Evolutionary conservation across 2,888 invertebrate species (phyloP).

Genomic region (Byasa hedistus): DNA sequence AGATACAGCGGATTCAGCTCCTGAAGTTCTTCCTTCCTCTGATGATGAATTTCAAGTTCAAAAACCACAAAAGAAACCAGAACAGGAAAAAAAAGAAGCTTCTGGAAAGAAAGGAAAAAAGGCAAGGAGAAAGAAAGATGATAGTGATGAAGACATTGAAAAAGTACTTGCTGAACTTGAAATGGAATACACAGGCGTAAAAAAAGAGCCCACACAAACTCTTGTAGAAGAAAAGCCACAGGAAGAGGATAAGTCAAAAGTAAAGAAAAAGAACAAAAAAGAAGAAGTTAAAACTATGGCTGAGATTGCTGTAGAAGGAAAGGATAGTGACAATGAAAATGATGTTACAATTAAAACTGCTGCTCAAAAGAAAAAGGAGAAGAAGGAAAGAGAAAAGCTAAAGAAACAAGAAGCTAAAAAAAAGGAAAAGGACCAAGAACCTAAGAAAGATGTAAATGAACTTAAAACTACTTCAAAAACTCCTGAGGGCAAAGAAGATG

Average conservation of each 20-base stretch:
- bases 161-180: conserved; percentile 90
- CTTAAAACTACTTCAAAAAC: conserved; percentile 42
- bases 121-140: conserved; percentile 85
- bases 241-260: conserved; percentile 63
- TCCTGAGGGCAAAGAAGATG: conserved; percentile 44
- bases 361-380: conserved; percentile 94
- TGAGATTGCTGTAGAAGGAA: conserved; percentile 59
- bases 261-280: conserved; percentile 66
- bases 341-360: conserved; percentile 87
- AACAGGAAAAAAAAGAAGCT: conserved; percentile 68
- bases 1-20: conserved; percentile 77
- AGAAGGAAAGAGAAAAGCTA: conserved; percentile 89
- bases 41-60: conserved; percentile 65
- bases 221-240: conserved; percentile 59
- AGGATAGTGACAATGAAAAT: conserved; percentile 76
- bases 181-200: conserved; percentile 87
- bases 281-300: conserved; percentile 52
- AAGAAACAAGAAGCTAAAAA: conserved; percentile 86
- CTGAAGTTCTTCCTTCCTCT: conserved; percentile 68
- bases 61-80: conserved; percentile 60
- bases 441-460: conserved; percentile 55
- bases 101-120: conserved; percentile 86
- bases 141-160: conserved; percentile 90
- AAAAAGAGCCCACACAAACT: conserved; percentile 68
- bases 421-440: conserved; percentile 65